Evolutionary conservation across 2,888 invertebrate genomes (phyloP), one percentile per base, ranked within the genome.

Genomic region (Mythimna albipuncta): DNA sequence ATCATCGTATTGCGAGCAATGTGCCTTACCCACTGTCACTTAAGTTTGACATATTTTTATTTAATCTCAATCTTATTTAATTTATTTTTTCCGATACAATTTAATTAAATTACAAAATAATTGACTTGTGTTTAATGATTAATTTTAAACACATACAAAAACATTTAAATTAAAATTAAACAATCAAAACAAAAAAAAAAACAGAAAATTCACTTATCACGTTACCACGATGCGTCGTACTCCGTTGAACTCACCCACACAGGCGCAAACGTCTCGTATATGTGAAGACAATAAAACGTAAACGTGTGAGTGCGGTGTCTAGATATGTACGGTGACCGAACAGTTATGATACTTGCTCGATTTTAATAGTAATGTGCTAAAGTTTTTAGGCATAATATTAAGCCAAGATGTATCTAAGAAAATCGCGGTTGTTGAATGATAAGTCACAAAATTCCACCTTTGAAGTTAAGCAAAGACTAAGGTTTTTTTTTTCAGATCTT

Each of bases 181-280:
- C n/a, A 59, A 59, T 38, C 35, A 3, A 57, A 58, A 44, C 6
- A 54, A 77, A 65, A 75, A 81, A 74, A 84, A 85, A 79, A 83
- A 85, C n/a, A 83, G 64, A 91, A 89, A 91, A 86, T 72, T 88
- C 92, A 93, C 89, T 85, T 90, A 85, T 83, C 81, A 77, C 90
- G 85, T 89, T 91, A 81, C 87, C 74, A 72, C 85, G 85, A 79
- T 87, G 85, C 82, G 86, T 74, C 85, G 86, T 84, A 86, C 91
- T 73, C 90, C 75, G 90, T 90, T 92, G 93, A 92, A 93, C 93
- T 89, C 92, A 91, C 93, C 4, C 93, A 92, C 91, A 92, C 92
- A 81, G 64, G 21, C 69, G 35, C 67, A 63, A 52, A 19, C 44
- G 52, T 69, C 82, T 67, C 62, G 63, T 72, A 88, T 85, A 86